Evolutionary conservation across 2,797 vertebrate genomes (phyloP).

Genomic region (Sternotherus odoratus): DNA sequence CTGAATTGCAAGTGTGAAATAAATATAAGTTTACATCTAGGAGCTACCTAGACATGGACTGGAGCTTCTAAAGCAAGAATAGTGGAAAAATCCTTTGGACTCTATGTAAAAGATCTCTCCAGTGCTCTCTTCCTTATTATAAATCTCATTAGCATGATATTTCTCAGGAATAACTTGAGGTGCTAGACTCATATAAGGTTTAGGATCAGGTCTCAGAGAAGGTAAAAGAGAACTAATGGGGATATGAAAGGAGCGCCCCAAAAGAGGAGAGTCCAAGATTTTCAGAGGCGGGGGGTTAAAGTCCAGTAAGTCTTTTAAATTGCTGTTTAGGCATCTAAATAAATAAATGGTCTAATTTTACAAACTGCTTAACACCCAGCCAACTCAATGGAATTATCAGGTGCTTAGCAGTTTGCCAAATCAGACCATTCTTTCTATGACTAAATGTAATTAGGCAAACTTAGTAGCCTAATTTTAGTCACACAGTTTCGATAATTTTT

Average conservation of each 20-base stretch:
- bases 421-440: neutral
- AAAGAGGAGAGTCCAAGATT: neutral
- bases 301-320: neutral
- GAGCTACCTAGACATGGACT: neutral
- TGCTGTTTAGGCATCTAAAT: neutral
- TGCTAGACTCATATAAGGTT: neutral
- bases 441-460: neutral
- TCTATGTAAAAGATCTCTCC: no score
- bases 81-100: neutral
- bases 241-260: neutral
- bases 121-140: no score
- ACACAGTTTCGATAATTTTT: neutral
- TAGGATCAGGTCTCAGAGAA: neutral
- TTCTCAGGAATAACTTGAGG: no score
- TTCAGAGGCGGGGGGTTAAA: neutral
- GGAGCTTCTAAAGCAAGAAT: slow-evolving; percentile 1
- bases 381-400: neutral
- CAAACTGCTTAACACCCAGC: neutral
- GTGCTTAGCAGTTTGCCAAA: neutral
- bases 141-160: no score
- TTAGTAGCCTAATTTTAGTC: neutral
- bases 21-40: slow-evolving; percentile 9
- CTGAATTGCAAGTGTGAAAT: no score
- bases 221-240: neutral
- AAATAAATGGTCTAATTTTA: neutral